Percentiles rank a stretch among this genome's conserved stretches.
phyloP scores from a whole-genome alignment of 2,797 vertebrate species.

The Amazona finschi region DNA sequence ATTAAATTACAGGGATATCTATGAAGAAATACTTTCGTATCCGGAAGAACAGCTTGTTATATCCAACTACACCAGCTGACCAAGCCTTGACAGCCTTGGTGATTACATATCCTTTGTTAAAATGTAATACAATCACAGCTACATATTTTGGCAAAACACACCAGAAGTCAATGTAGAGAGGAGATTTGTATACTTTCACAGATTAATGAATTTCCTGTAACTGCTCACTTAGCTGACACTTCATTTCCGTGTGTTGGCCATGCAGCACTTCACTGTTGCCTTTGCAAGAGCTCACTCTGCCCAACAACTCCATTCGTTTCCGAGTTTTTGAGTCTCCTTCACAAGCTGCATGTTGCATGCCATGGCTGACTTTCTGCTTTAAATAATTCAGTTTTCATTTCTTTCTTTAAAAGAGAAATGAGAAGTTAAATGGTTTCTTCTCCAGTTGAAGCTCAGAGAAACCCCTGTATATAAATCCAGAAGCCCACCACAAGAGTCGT shows the following conservation, averaged over 20 bases:
- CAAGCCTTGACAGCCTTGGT: background rate
- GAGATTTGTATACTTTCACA: background rate
- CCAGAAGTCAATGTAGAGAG: background rate
- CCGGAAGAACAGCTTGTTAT: background rate
- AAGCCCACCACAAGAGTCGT: rapidly evolving
- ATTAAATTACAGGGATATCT: background rate
- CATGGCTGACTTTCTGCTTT: background rate
- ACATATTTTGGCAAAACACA: background rate
- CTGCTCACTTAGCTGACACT: background rate
- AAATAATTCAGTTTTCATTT: background rate
- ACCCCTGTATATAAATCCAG: background rate
- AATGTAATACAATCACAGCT: background rate
- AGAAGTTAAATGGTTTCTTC: background rate
- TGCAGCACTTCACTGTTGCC: background rate
- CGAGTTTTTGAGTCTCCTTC: background rate
- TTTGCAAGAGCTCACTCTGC: background rate
- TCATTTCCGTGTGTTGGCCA: background rate
- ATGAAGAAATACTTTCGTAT: background rate
- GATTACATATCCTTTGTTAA: background rate
- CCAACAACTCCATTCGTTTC: background rate
- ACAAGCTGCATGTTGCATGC: background rate
- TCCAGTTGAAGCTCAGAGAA: background rate
- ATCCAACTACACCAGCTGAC: background rate
- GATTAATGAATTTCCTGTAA: background rate
- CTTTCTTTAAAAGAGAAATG: background rate